Conservation (phyloP, 2,797 vertebrate genomes). For the Coregonus ussuriensis region DNA sequence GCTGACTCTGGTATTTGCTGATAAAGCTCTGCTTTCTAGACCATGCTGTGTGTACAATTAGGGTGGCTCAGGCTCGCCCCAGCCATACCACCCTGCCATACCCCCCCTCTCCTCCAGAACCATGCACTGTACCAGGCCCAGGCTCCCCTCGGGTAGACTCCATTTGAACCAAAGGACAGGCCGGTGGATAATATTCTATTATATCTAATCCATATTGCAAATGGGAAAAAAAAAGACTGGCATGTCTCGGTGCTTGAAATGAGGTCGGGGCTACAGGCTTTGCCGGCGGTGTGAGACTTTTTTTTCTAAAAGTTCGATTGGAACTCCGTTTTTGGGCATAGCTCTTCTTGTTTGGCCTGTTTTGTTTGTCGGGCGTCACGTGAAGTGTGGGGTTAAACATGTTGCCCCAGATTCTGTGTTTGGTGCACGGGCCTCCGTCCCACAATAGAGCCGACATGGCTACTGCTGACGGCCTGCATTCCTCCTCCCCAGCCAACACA, state of each 20-base stretch:
- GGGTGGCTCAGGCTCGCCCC: conserved; percentile 60
- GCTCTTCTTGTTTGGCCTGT: conserved; percentile 42
- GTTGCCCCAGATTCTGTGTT: conserved; percentile 66
- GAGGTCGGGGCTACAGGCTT: conserved; percentile 29
- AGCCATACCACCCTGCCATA: background rate
- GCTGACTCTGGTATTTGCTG: conserved; percentile 74
- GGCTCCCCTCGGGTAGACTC: too few species aligned
- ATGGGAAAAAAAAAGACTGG: conserved; percentile 23
- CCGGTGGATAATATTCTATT: conserved; percentile 30
- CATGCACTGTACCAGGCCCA: conserved; percentile 12
- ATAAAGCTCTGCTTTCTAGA: conserved; percentile 73
- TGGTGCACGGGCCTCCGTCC: conserved; percentile 49
- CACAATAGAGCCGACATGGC: conserved; percentile 62
- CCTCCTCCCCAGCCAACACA: conserved; percentile 49
- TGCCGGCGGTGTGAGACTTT: conserved; percentile 36
- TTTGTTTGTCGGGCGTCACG: conserved; percentile 50
- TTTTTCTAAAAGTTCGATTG: conserved; percentile 20
- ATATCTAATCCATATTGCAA: too few species aligned
- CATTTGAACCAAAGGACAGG: conserved; percentile 41
- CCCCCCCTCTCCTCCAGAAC: conserved; percentile 47
- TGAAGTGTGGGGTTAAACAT: conserved; percentile 60
- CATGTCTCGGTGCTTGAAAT: conserved; percentile 41
- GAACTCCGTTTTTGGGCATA: conserved; percentile 37
- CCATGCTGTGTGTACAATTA: conserved; percentile 70
- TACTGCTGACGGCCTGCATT: conserved; percentile 66